Evolutionary conservation across 30 jellyfish, hydroid and myxozoan genomes (phyloP), one percentile per base, ranked within the genome.

Genomic region (Hydractinia echinata): DNA sequence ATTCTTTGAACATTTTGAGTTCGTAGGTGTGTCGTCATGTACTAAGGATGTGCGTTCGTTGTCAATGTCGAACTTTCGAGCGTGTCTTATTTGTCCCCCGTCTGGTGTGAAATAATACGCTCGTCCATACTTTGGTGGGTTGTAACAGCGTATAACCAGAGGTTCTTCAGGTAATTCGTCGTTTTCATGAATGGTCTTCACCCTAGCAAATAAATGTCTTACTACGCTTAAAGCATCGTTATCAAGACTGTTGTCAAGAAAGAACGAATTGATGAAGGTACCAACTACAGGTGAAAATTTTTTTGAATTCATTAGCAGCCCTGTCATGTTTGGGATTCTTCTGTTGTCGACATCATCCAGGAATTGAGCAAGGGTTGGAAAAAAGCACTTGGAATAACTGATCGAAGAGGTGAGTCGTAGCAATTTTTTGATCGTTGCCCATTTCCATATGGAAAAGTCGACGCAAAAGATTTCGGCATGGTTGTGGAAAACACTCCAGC

Each of bases 31-130:
- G 19, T 58, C 69, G 19, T 58, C 69, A 58, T 58, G 69, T 58
- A 16, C 15, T 58, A 11, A 11, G 1, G 69, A 58, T 11, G 69
- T 11, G 69, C 69, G 15, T 16, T 58, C 19, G 69, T 13, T 58
- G 69, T 58, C 69, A 16, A 58, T 58, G 69, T 58, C 69, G 19
- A 58, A 58, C 19, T 58, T 58, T 58, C 69, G 69, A 30, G 44
- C 44, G 44, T 11, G 69, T 58, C 15, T 16, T 13, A 16, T 16
- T 13, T 11, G 69, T 16, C 69, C 18, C 69, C 69, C 69, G 19
- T 13, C 19, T 16, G 19, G 18, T 11, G 15, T 16, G 19, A 58
- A 58, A 16, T 58, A 58, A 58, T 58, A 58, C 19, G 69, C 1
- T 58, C 69, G 15, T 13, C 69, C 69, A 58, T 11, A 16, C 15